Percentiles rank a stretch among this genome's conserved stretches.
phyloP scores from a whole-genome alignment of 1,140 invertebrate species.

The Philaenus spumarius region DNA sequence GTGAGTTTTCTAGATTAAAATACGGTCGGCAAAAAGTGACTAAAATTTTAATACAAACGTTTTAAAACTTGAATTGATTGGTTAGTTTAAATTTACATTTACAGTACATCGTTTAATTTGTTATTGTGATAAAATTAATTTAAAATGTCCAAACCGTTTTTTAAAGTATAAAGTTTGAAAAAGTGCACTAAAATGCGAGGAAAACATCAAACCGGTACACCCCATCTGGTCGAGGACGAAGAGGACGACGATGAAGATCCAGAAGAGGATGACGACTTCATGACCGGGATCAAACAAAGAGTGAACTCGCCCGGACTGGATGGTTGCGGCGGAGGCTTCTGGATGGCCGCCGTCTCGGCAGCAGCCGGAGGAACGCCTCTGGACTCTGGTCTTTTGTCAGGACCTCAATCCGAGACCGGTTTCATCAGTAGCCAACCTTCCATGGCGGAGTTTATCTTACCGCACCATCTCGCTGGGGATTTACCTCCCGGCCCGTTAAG shows the following conservation, averaged over 20 bases:
- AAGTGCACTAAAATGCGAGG: constrained; percentile 17
- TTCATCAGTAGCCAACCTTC: constrained; percentile 89
- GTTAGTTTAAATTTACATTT: too few species aligned
- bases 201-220: constrained; percentile 21
- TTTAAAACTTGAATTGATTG: too few species aligned
- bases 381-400: constrained; percentile 36
- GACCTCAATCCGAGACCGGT: constrained; percentile 60
- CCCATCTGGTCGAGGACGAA: constrained; percentile 19
- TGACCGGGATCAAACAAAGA: not conserved
- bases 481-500: constrained; percentile 48
- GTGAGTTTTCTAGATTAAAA: too few species aligned
- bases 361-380: constrained; percentile 41
- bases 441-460: constrained; percentile 86
- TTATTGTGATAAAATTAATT: too few species aligned
- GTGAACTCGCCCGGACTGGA: not conserved
- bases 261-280: constrained; percentile 22
- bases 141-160: too few species aligned
- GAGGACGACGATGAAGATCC: constrained; percentile 27
- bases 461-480: constrained; percentile 54
- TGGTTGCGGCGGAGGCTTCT: constrained; percentile 42
- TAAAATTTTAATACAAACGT: too few species aligned
- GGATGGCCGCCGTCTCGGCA: constrained; percentile 48
- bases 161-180: too few species aligned
- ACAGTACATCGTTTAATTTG: too few species aligned
- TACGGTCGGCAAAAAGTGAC: too few species aligned